Base-by-base conservation (phyloP, 1,140 invertebrate species). In the Mactra quadrangularis region DNA sequence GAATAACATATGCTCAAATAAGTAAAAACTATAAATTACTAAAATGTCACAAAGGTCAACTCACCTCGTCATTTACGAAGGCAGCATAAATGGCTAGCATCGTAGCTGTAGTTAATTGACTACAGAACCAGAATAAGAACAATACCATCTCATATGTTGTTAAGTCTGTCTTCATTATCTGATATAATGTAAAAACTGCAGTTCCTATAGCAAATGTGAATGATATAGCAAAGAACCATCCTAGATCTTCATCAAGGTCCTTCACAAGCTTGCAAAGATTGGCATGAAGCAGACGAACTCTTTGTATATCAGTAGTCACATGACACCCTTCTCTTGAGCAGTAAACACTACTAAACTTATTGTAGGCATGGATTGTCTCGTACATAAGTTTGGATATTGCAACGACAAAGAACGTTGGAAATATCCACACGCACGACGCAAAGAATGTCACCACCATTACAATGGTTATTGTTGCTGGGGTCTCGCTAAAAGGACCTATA, bases 191-290 rank as follows among this genome's bases (percentile, higher is more conserved):
- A 17, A 74, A 74, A 22, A 38, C 70, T 22, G 6, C 50, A 3
- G 38, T 4, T 35, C 13, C 70, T 2, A 41, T 55, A 29, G 11
- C 3, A 25, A 55, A 74, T 17, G 19, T 19, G 31, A 74, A 57
- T 25, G n/a, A 35, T 0, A 9, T 22, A 19, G 29, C 70, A 38
- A 55, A 74, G 45, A 29, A 55, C 70, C 70, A 74, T 31, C 70
- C 27, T 1, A 74, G 35, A 57, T 74, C 70, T 29, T 55, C 15
- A 29, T 74, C 70, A 55, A 74, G 53, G 31, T 74, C 70, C 22
- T 7, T 33, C 11, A 74, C 70, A 55, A 74, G 70, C 53, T 74
- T 74, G 70, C 50, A 57, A n/a, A 74, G 19, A n/a, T 74, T 57
- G 4, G 55, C 4, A 57, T 74, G 70, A 52, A 74, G 70, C 70